Evolutionary conservation across 2,888 invertebrate species (phyloP).

Genomic region (Nasonia oneida): DNA sequence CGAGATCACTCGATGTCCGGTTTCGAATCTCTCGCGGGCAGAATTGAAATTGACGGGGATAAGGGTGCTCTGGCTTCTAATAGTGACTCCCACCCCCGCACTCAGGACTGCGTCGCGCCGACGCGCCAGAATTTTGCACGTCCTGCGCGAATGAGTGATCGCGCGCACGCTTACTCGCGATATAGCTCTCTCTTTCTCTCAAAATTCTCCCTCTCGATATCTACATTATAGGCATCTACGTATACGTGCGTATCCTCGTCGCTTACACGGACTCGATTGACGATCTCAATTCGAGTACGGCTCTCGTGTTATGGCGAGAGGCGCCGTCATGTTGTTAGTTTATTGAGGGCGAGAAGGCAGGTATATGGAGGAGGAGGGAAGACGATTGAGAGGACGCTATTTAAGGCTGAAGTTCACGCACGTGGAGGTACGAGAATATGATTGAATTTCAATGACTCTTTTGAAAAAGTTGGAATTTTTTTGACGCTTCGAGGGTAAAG

Average conservation of each 20-base stretch:
- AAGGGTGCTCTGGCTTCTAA: conserved; percentile 52
- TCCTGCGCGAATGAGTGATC: background rate
- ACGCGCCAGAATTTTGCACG: conserved; percentile 16
- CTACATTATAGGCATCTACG: background rate
- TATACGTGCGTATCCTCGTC: background rate
- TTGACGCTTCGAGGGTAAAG: too few species aligned
- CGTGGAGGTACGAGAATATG: too few species aligned
- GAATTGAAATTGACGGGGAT: conserved; percentile 53
- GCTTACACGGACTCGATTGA: background rate
- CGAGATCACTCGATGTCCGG: conserved; percentile 41
- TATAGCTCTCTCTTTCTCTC: background rate
- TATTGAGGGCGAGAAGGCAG: background rate
- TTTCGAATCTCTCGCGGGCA: conserved; percentile 55
- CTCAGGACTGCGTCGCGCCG: background rate
- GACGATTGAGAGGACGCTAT: background rate
- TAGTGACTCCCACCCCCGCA: conserved; percentile 27
- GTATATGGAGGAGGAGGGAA: background rate
- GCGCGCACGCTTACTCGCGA: background rate
- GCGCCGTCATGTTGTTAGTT: background rate
- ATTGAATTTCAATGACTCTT: too few species aligned
- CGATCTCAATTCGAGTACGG: background rate
- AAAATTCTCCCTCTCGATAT: background rate
- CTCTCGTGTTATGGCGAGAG: background rate
- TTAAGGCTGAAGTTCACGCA: background rate
- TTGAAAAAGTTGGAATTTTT: background rate